Evolutionary conservation across 2,888 invertebrate genomes (phyloP).

Genomic region (Amphipyra tragopoginis): DNA sequence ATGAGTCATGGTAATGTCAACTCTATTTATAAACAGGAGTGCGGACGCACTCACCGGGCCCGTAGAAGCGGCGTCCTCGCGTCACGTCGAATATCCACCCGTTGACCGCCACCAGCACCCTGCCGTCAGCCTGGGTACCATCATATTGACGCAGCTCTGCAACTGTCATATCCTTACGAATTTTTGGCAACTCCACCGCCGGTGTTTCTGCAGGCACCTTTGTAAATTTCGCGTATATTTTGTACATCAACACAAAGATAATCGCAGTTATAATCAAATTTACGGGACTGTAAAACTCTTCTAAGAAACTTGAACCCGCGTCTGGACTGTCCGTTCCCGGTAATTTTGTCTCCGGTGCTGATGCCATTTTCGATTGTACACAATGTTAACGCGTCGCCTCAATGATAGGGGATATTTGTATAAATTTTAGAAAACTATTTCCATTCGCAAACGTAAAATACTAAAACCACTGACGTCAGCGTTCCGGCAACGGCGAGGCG

Average conservation of each 20-base stretch:
- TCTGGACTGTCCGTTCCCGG: constrained; percentile 67
- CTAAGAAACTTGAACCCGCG: constrained; percentile 75
- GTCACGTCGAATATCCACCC: constrained; percentile 99
- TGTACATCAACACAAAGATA: constrained; percentile 91
- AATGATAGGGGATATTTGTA: constrained; percentile 61
- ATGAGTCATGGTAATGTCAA: constrained; percentile 67
- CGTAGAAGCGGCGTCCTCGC: constrained; percentile 96
- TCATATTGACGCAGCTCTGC: constrained; percentile 96
- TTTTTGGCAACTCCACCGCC: constrained; percentile 91
- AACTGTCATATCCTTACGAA: constrained; percentile 97
- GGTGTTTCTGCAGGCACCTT: constrained; percentile 70
- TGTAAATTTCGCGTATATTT: constrained; percentile 89
- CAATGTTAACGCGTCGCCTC: constrained; percentile 43
- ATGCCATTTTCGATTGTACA: constrained; percentile 71
- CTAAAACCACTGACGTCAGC: constrained; percentile 79
- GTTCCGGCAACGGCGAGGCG: constrained; percentile 49
- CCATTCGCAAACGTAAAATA: constrained; percentile 65
- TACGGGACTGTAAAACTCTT: constrained; percentile 91
- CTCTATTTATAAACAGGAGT: constrained; percentile 79
- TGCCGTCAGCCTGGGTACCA: constrained; percentile 95
- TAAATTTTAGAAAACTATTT: constrained; percentile 67
- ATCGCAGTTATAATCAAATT: constrained; percentile 91
- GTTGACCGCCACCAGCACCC: constrained; percentile 97
- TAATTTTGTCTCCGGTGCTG: constrained; percentile 74
- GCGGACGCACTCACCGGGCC: constrained; percentile 93